Base-by-base conservation (phyloP, 64 coral and sea anemone genomes). In the Orbicella faveolata region DNA sequence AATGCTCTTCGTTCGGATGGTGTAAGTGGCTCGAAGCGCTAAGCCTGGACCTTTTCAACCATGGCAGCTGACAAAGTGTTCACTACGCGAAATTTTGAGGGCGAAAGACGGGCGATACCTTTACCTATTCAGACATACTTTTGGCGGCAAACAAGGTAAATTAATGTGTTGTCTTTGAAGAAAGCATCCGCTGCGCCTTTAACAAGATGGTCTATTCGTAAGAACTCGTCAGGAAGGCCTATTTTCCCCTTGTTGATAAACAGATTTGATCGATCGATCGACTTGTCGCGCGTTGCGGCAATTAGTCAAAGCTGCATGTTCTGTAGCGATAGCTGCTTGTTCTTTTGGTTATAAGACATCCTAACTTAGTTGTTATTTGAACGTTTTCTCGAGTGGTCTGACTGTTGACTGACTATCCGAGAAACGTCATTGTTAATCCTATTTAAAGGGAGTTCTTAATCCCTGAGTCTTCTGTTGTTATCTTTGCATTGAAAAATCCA, bases 101-200 rank as follows among this genome's bases (percentile, higher is more conserved):
- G 92, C 12, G 97, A 99, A 90, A 78, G 94, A 44, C 90, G 94
- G 44, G 89, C 91, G 41, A 93, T 99, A 75, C 97, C 97, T 75
- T 41, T 99, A 19, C 91, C 97, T 11, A 99, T 99, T 81, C 97
- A 99, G 87, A 99, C 97, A 67, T 99, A 99, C 90, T 95, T 99
- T 63, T 99, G 97, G 97, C 77, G 93, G 84, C 97, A 99, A 75
- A 95, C 94, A 73, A 99, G 97, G 97, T 99, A 91, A 75, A 83
- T 79, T 65, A 63, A 61, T 19, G 13, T 36, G 9, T 33, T 30
- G 57, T 87, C 61, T 48, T 54, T 55, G 7, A 37, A 79, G 35
- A 53, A 51, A 16, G 10, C 76, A 79, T 55, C 55, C 54, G 67
- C 26, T 59, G 23, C 35, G 54, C 51, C 6, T 26, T 75, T 57